A percentile compares a stretch with the other conserved stretches of the same genome.
phyloP scores from a whole-genome alignment of 2,113 vertebrate genomes.

The Eubucco bourcierii region DNA sequence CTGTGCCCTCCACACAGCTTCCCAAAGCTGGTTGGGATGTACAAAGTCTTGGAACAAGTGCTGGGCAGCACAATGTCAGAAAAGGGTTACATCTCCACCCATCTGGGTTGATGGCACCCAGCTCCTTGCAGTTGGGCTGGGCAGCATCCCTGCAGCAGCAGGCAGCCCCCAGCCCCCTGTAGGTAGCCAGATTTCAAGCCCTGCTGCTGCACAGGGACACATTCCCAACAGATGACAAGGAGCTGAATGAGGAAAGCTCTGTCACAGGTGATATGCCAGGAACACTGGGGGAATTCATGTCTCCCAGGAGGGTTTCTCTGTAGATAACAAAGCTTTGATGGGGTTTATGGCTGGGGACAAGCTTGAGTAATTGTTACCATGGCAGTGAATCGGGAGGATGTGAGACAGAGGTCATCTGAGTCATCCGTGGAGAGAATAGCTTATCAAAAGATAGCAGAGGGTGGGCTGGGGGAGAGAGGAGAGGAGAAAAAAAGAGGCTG shows the following conservation, averaged over 20 bases:
- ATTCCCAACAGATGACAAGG: constrained; percentile 51
- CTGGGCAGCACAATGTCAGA: not conserved
- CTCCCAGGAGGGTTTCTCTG: constrained; percentile 66
- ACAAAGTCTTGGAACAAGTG: not conserved
- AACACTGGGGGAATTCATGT: constrained; percentile 63
- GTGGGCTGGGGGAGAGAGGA: constrained; percentile 55
- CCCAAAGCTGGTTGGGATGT: not conserved
- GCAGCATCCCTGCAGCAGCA: constrained; percentile 2
- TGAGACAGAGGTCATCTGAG: constrained; percentile 68
- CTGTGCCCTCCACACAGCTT: not conserved
- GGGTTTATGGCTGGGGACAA: constrained; percentile 68
- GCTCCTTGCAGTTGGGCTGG: not conserved
- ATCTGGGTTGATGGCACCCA: not conserved
- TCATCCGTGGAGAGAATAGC: constrained; percentile 57
- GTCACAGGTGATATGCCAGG: constrained; percentile 62
- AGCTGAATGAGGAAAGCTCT: constrained; percentile 44
- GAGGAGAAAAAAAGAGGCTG: constrained; percentile 58
- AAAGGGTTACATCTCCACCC: not conserved
- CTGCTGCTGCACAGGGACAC: constrained; percentile 38
- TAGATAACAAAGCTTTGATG: constrained; percentile 65
- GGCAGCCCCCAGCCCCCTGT: constrained; percentile 35
- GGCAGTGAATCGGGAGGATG: constrained; percentile 65
- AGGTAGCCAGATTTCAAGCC: constrained; percentile 27
- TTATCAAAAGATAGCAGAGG: constrained; percentile 70
- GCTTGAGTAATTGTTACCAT: constrained; percentile 71